Evolutionary conservation across 2,113 vertebrate species (phyloP).

Genomic region (Rhinichthys klamathensis): DNA sequence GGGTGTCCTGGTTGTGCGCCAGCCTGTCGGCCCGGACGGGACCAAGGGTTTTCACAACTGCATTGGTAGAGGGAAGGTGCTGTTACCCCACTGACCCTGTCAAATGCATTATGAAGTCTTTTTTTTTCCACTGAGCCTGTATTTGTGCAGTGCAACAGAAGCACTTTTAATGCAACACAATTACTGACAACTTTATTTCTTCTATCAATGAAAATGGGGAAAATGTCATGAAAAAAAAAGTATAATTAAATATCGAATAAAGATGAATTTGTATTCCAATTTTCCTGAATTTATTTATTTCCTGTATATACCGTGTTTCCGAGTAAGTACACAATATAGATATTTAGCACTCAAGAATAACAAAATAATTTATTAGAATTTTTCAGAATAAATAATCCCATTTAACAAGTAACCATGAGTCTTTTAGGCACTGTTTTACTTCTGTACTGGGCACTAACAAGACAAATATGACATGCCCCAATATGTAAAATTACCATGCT

Average conservation of each 20-base stretch:
- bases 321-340: background rate
- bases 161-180: constrained; percentile 35
- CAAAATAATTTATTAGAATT: constrained; percentile 58
- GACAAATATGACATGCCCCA: constrained; percentile 46
- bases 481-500: constrained; percentile 46
- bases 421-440: constrained; percentile 51
- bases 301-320: background rate
- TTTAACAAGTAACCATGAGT: constrained; percentile 44
- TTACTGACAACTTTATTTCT: background rate
- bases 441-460: constrained; percentile 31
- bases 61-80: constrained; percentile 60
- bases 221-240: background rate
- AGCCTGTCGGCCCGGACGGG: constrained; percentile 58
- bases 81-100: constrained; percentile 54
- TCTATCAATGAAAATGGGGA: background rate
- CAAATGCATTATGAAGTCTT: background rate
- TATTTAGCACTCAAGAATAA: constrained; percentile 22
- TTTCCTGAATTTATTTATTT: background rate
- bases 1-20: constrained; percentile 36
- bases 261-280: constrained; percentile 28
- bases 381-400: constrained; percentile 52
- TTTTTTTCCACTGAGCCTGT: background rate
- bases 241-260: constrained; percentile 49
- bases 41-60: constrained; percentile 63
- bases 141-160: background rate